phyloP scores from a whole-genome alignment of 2,797 vertebrate genomes.

The Gila robusta region DNA sequence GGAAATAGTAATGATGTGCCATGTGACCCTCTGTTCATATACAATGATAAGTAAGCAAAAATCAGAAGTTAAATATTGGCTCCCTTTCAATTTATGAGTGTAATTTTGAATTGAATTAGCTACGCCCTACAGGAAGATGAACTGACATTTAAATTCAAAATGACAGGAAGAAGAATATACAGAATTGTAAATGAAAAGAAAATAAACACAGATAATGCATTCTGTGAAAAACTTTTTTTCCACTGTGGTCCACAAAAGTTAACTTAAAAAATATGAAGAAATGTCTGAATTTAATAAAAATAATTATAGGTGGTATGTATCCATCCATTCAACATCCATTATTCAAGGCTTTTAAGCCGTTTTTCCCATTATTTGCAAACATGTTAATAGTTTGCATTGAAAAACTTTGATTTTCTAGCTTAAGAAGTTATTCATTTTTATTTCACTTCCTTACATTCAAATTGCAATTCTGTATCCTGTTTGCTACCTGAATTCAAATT shows the following conservation, averaged over 20 bases:
- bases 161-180: background rate
- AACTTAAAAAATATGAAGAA: background rate
- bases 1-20: slow-evolving; percentile 8
- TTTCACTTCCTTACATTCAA: background rate
- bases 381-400: background rate
- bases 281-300: background rate
- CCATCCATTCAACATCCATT: background rate
- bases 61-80: background rate
- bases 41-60: background rate
- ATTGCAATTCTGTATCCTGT: background rate
- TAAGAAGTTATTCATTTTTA: background rate
- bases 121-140: background rate
- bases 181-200: background rate
- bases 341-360: background rate
- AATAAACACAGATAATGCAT: background rate
- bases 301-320: background rate
- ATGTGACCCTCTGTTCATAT: background rate
- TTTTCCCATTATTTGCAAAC: background rate
- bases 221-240: background rate
- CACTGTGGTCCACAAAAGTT: background rate
- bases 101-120: background rate
- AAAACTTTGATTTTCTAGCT: background rate
- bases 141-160: background rate
- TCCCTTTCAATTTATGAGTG: background rate
- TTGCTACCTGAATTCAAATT: background rate